phyloP scores from a whole-genome alignment of 2,113 vertebrate species.

The Athene noctua region DNA sequence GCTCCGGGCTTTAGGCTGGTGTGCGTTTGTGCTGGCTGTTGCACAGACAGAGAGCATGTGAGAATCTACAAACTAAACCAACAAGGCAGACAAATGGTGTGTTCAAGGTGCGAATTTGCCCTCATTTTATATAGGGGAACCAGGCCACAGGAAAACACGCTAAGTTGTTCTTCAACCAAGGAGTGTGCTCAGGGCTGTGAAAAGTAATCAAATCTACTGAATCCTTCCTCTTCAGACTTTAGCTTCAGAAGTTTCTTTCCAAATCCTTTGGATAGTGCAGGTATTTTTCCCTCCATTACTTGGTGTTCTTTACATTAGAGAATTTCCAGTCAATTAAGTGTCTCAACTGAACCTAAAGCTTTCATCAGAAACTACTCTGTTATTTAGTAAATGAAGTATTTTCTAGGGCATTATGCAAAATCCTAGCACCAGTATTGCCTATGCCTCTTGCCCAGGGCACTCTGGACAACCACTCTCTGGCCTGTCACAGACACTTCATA shows the following conservation, averaged over 20 bases:
- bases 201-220: neutral
- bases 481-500: rapidly evolving
- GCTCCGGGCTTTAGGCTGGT: neutral
- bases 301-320: neutral
- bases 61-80: neutral
- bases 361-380: neutral
- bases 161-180: neutral
- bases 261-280: neutral
- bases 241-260: neutral
- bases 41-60: neutral
- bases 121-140: neutral
- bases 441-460: neutral
- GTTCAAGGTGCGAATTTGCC: neutral
- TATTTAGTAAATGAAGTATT: neutral
- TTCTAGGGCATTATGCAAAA: neutral
- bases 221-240: neutral
- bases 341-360: neutral
- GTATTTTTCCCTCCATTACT: neutral
- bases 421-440: neutral
- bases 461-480: neutral
- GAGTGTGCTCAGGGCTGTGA: neutral
- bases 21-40: neutral
- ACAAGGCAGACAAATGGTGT: neutral
- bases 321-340: neutral
- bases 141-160: neutral